These are phyloP conservation scores for Argyra leucocephala DNA, from an alignment of 2,888 invertebrate genomes.

Conservation along the genomic window DNA sequence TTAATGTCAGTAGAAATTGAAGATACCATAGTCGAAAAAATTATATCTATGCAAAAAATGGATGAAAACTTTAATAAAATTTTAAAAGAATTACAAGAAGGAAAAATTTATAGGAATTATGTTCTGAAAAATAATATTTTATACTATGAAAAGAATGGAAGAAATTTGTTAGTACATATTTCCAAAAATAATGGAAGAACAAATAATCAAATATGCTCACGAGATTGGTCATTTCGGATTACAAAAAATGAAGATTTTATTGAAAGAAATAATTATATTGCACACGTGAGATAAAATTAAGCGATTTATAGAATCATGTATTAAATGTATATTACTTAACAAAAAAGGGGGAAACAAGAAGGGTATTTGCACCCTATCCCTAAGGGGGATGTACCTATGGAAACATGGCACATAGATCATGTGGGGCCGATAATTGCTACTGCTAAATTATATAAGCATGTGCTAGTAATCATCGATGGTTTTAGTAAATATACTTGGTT, in stretches of 20 bases:
- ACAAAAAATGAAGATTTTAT: conserved; percentile 13
- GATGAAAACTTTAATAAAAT: background rate
- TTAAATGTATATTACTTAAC: conserved; percentile 18
- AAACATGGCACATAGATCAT: conserved; percentile 32
- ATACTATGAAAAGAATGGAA: conserved; percentile 1
- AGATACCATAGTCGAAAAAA: background rate
- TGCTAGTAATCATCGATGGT: background rate
- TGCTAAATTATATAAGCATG: background rate
- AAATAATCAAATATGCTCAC: conserved; percentile 10
- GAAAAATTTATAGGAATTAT: background rate
- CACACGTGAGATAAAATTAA: background rate
- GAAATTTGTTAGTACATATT: conserved; percentile 18
- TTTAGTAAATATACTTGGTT: background rate
- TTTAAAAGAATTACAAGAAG: background rate
- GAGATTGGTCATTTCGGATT: conserved; percentile 7
- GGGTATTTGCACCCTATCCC: conserved; percentile 31
- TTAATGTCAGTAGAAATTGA: background rate
- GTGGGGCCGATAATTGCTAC: conserved; percentile 28
- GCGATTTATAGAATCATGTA: conserved; percentile 3
- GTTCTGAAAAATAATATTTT: conserved; percentile 8
- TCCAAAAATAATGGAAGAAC: conserved; percentile 11
- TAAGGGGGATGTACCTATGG: conserved; percentile 29
- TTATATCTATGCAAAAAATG: background rate
- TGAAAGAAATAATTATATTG: conserved; percentile 1
- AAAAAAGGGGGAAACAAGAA: conserved; percentile 32